phyloP scores from a whole-genome alignment of 2,113 vertebrate genomes.

The Meleagris gallopavo region DNA sequence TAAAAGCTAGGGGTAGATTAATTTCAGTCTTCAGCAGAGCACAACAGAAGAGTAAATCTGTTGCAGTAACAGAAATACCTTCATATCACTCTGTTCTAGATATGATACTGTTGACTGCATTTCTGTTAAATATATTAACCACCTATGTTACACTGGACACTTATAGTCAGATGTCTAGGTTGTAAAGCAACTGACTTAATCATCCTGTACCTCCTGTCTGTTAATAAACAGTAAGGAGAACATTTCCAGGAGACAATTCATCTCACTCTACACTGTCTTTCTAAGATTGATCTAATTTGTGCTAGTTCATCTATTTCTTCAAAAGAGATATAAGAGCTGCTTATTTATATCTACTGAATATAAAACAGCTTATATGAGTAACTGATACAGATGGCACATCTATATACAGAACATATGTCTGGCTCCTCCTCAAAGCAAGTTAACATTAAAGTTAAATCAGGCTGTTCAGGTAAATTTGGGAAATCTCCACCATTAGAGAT shows the following conservation, averaged over 20 bases:
- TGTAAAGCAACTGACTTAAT: not conserved
- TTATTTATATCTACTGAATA: not conserved
- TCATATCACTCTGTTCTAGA: not conserved
- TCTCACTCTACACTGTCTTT: not conserved
- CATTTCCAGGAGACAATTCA: not conserved
- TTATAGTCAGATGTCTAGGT: not conserved
- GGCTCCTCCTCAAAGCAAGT: not conserved
- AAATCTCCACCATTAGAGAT: not conserved
- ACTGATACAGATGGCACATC: not conserved
- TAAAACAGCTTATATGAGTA: not conserved
- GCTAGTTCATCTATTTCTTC: not conserved
- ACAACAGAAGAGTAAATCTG: not conserved
- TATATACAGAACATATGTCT: not conserved
- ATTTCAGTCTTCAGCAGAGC: not conserved
- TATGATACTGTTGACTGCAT: not conserved
- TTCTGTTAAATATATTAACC: not conserved
- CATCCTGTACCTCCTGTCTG: fast-evolving
- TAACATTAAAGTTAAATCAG: not conserved
- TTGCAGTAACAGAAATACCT: not conserved
- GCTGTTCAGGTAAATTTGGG: not conserved
- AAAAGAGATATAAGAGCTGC: not conserved
- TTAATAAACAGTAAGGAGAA: not conserved
- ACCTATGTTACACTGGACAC: not conserved
- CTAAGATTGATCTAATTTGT: not conserved
- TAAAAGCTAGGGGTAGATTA: not conserved